Evolutionary conservation across 2,113 vertebrate species (phyloP), one percentile per base, ranked within the genome.

Genomic region (Cettia cetti): DNA sequence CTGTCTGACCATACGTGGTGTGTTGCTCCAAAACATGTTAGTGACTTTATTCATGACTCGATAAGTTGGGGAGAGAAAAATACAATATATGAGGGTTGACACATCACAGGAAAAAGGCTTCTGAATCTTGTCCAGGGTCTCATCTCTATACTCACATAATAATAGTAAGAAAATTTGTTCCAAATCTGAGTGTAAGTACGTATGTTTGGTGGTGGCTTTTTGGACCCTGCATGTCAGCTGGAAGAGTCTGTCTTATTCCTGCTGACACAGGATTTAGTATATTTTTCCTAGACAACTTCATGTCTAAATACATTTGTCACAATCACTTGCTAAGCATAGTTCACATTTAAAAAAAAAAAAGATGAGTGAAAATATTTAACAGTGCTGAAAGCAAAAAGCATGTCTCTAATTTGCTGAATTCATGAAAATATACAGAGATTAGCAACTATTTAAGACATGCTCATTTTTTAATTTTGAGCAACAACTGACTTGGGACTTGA

Each of bases 301-400:
- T 92, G 79, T 90, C 88, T 96, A 95, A 95, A 83, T 74, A 69
- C 6, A 57, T 83, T 71, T 80, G 31, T 86, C 47, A 92, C 1
- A 1, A 79, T 83, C 54, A 59, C 35, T 45, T 91, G 19, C 45
- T 78, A 71, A 54, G 52, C 26, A 27, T 16, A 92, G 52, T 40
- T 95, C 52, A 45, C 7, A 2, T n/a, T 50, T 95, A 79, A 87
- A 79, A 87, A 89, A 91, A 56, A 89, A 28, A 60, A 31, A 94
- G 33, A 63, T 64, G 5, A 90, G 22, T 53, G 54, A 76, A 93
- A 94, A 96, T 80, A 82, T 88, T 88, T 93, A 80, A 74, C 37
- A 65, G n/a, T 30, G 30, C 37, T 52, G 40, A 79, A 90, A 84
- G 23, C 10, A 79, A 84, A 68, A 89, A 24, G 7, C 15, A 28